Evolutionary conservation across 2,113 vertebrate genomes (phyloP).

Genomic region (Plectropomus leopardus): DNA sequence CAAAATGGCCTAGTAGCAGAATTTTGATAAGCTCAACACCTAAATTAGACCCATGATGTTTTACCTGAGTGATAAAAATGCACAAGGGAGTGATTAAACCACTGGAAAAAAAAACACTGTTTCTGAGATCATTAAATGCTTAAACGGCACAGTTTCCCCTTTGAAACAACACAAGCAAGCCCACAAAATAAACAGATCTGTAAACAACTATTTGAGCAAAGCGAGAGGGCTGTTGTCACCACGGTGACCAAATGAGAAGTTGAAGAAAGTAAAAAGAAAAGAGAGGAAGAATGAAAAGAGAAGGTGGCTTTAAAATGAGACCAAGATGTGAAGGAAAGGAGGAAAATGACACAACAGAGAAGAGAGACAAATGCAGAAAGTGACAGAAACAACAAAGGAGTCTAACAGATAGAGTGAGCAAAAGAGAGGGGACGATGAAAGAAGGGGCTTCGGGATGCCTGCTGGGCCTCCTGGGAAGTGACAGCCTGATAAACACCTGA

Average conservation of each 20-base stretch:
- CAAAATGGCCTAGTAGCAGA: slow-evolving; percentile 64
- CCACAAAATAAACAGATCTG: slow-evolving; percentile 32
- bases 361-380: slow-evolving; percentile 25
- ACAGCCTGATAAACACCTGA: slow-evolving; percentile 78
- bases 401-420: slow-evolving; percentile 23
- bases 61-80: slow-evolving; percentile 74
- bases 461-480: slow-evolving; percentile 67
- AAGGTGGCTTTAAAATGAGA: slow-evolving; percentile 4
- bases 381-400: slow-evolving; percentile 40
- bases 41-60: slow-evolving; percentile 73
- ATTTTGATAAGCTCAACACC: slow-evolving; percentile 67
- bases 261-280: background rate
- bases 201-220: slow-evolving; percentile 42
- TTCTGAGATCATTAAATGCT: slow-evolving; percentile 67
- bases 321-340: background rate
- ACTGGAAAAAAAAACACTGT: slow-evolving; percentile 42
- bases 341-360: background rate
- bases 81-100: slow-evolving; percentile 63
- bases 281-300: background rate
- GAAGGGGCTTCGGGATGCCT: slow-evolving; percentile 22
- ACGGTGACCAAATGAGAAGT: slow-evolving; percentile 7
- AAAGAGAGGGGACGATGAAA: slow-evolving; percentile 18
- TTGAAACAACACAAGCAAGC: slow-evolving; percentile 35
- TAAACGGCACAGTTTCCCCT: slow-evolving; percentile 35
- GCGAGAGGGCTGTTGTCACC: slow-evolving; percentile 1